phyloP scores from a whole-genome alignment of 1,140 invertebrate genomes.

The Drosophila suzukii region DNA sequence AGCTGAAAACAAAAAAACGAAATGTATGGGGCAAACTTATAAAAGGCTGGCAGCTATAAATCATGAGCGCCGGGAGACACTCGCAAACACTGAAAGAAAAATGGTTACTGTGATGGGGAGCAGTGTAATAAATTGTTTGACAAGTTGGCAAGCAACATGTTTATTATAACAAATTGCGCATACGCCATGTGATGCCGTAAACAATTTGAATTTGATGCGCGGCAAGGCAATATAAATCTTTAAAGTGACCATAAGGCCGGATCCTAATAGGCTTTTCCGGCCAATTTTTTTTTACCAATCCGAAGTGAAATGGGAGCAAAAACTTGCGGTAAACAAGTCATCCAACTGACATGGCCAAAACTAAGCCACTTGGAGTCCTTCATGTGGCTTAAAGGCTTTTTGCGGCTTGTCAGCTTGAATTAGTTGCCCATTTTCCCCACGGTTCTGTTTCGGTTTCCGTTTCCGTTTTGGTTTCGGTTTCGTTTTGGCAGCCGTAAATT shows the following conservation, averaged over 20 bases:
- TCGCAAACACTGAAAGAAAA: conserved; percentile 29
- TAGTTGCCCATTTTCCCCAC: conserved; percentile 53
- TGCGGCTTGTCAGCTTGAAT: conserved; percentile 67
- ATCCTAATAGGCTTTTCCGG: conserved; percentile 13
- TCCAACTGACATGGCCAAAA: conserved; percentile 60
- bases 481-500: conserved; percentile 58
- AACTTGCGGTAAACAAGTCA: conserved; percentile 60
- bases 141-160: conserved; percentile 80
- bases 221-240: conserved; percentile 52
- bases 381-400: conserved; percentile 68
- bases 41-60: conserved; percentile 64
- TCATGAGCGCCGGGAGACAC: conserved; percentile 46
- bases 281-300: conserved; percentile 7
- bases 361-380: conserved; percentile 39
- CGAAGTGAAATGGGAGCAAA: conserved; percentile 49
- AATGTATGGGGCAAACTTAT: conserved; percentile 43
- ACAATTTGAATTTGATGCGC: conserved; percentile 70
- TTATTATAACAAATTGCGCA: conserved; percentile 81
- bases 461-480: conserved; percentile 28
- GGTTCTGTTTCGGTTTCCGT: conserved; percentile 26
- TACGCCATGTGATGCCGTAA: conserved; percentile 75
- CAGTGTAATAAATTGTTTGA: conserved; percentile 78
- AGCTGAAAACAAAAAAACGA: background rate
- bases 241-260: conserved; percentile 59
- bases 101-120: background rate